Evolutionary conservation across 2,888 invertebrate species (phyloP), one percentile per base, ranked within the genome.

Genomic region (Chrysolina haemoptera): DNA sequence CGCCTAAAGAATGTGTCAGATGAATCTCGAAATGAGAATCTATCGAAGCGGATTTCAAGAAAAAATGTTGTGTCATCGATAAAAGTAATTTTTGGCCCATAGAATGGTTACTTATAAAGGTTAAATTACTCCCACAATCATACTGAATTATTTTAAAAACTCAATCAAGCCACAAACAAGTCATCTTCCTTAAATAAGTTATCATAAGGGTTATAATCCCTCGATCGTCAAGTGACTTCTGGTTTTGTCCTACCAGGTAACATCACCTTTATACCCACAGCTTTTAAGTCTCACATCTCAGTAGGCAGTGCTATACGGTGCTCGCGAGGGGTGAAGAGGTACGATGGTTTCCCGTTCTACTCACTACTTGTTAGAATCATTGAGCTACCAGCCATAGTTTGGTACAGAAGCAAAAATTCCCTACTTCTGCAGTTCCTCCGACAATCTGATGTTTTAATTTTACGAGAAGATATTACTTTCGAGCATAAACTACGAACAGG

Each of bases 351-450:
- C 85, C 84, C 83, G 85, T 84, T 85, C 86, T 85, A 86, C 86
- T 85, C 87, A 87, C 87, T 87, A 87, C 87, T 82, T 86, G 86
- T 86, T 84, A 85, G 86, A 85, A 86, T 85, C 87, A 87, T 87
- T 87, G 87, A 85, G 87, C 87, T 87, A 87, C 87, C 87, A 87
- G 84, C 86, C 84, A 85, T 86, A 87, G 86, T 86, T 87, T 86
- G 86, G 86, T 86, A 87, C 87, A 87, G 87, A 87, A 87, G 87
- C 86, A 84, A 84, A 84, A 84, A 79, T 82, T 82, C 82, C 82
- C 82, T 77, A 75, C 75, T 74, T 76, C 76, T 72, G 71, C 76
- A 63, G 46, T 66, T 70, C 53, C 72, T 71, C n/a, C 59, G 59
- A 59, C 59, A 35, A 35, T 59, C n/a, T 59, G 59, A 59, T 59